Evolutionary conservation across 2,797 vertebrate genomes (phyloP).

Genomic region (Eleutherodactylus coqui): DNA sequence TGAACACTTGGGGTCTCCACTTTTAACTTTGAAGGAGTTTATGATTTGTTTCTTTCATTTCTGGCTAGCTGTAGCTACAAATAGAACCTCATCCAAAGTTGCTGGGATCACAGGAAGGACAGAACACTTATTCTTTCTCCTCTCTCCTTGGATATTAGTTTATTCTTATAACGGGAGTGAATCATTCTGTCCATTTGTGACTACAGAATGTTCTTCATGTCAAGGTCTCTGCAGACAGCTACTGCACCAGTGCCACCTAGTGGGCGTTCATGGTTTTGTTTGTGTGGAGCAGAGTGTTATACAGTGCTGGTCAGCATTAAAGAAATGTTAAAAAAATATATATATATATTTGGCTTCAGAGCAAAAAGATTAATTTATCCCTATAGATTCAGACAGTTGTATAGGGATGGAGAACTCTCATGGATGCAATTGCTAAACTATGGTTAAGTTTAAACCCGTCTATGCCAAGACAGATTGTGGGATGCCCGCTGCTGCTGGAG

Average conservation of each 20-base stretch:
- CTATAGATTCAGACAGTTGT: no score
- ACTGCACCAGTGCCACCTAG: not conserved
- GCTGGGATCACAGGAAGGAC: not conserved
- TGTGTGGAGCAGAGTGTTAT: no score
- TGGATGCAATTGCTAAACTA: no score
- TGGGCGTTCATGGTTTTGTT: not conserved
- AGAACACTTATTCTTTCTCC: not conserved
- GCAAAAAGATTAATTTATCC: not conserved
- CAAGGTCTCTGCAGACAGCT: not conserved
- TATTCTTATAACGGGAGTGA: not conserved
- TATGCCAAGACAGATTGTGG: no score
- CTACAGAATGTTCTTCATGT: not conserved
- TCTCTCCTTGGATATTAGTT: slow-evolving; percentile 18
- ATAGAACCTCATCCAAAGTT: not conserved
- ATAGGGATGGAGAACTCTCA: no score
- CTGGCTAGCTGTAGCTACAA: not conserved
- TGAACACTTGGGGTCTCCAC: not conserved
- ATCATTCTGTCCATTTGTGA: slow-evolving; percentile 14
- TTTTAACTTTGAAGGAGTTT: not conserved
- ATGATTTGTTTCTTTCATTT: not conserved
- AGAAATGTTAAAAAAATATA: no score
- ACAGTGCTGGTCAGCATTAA: no score
- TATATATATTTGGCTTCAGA: not conserved
- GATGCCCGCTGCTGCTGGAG: no score
- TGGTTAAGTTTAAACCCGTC: no score